These are phyloP conservation scores for Nothura maculosa DNA, from an alignment of 2,797 vertebrate genomes.

Conservation along the genomic window DNA sequence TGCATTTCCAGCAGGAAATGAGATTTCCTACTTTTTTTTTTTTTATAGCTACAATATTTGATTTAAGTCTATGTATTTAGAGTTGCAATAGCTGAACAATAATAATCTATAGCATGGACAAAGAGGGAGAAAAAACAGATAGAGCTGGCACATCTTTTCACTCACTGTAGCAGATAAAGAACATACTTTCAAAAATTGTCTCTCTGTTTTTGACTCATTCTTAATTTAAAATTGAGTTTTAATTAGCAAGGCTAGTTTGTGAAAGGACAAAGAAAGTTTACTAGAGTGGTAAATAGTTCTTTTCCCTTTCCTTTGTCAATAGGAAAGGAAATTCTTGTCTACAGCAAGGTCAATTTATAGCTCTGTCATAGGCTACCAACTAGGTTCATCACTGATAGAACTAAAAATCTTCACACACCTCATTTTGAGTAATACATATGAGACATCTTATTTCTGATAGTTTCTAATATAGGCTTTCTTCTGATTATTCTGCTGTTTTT, in stretches of 20 bases:
- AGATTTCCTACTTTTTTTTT: neutral
- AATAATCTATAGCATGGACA: neutral
- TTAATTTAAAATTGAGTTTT: constrained; percentile 7
- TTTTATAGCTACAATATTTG: neutral
- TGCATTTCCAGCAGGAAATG: constrained; percentile 34
- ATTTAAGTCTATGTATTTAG: neutral
- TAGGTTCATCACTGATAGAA: constrained; percentile 33
- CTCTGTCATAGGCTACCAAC: neutral
- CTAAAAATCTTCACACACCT: constrained; percentile 13
- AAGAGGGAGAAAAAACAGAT: neutral
- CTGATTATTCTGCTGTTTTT: neutral
- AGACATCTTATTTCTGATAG: neutral
- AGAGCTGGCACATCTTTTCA: neutral
- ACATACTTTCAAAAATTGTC: neutral
- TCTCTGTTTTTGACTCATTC: neutral
- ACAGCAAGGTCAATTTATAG: constrained; percentile 52
- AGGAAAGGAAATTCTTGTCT: neutral
- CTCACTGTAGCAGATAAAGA: neutral
- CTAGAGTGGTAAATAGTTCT: neutral
- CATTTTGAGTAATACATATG: constrained; percentile 43
- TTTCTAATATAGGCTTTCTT: neutral
- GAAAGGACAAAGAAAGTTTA: neutral
- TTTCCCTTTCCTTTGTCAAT: neutral
- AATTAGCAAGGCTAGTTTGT: neutral
- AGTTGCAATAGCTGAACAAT: neutral